Percentiles rank a stretch among this genome's conserved stretches.
Conservation (phyloP, 2,888 invertebrate genomes). For the Mellilla xanthometata region DNA sequence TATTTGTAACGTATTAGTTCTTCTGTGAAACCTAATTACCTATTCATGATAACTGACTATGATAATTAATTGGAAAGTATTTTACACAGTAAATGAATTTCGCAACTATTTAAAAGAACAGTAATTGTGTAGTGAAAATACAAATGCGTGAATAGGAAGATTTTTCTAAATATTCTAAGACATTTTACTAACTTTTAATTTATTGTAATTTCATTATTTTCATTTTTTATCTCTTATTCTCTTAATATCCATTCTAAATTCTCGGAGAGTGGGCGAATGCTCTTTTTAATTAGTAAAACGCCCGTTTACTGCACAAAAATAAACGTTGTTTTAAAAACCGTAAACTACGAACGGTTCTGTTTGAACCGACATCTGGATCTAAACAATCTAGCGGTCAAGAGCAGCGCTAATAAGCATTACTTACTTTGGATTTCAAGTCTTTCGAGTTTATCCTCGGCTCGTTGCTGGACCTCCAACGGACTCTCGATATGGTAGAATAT, state of each 20-base stretch:
- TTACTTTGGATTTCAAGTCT: constrained; percentile 88
- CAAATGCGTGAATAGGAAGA: too few species aligned
- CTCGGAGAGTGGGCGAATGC: too few species aligned
- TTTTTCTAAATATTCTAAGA: too few species aligned
- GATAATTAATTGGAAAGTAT: background rate
- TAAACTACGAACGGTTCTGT: constrained; percentile 4
- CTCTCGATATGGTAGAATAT: constrained; percentile 93
- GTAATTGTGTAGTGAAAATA: too few species aligned
- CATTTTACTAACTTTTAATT: too few species aligned
- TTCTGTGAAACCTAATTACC: too few species aligned
- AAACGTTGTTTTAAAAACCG: constrained; percentile 11
- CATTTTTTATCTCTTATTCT: too few species aligned
- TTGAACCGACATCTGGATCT: constrained; percentile 19
- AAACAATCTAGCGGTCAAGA: constrained; percentile 27
- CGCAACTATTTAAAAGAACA: too few species aligned
- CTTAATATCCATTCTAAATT: too few species aligned
- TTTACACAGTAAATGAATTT: background rate
- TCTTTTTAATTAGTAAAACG: too few species aligned
- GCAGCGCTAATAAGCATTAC: constrained; percentile 42
- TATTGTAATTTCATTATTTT: too few species aligned
- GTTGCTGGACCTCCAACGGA: constrained; percentile 84
- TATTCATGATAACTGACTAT: background rate
- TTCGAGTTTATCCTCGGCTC: constrained; percentile 82
- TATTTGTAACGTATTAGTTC: too few species aligned
- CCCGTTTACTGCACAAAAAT: constrained; percentile 12